phyloP scores from a whole-genome alignment of 2,888 invertebrate genomes.

The Cosmopolites sordidus region DNA sequence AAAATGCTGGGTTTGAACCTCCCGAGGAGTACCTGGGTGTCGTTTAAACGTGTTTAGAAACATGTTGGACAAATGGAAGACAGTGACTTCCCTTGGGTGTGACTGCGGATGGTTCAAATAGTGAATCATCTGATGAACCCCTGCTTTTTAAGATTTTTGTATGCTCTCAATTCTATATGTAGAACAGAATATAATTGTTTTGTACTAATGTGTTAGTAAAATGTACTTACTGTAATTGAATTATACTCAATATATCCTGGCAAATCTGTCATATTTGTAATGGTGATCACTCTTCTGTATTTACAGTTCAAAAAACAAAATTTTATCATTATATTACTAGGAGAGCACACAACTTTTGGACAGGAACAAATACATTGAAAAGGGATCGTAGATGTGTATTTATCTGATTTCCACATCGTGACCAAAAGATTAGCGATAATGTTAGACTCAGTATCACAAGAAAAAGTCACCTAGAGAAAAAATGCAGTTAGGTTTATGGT shows the following conservation, averaged over 20 bases:
- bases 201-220: no score
- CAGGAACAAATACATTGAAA: conserved; percentile 52
- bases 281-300: conserved; percentile 50
- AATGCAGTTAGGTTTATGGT: background rate
- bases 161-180: no score
- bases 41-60: no score
- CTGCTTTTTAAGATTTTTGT: no score
- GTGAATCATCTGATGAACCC: no score
- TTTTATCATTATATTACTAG: conserved; percentile 52
- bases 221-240: conserved; percentile 27
- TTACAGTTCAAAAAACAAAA: conserved; percentile 58
- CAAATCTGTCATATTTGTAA: conserved; percentile 51
- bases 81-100: no score
- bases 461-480: conserved; percentile 53
- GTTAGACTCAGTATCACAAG: conserved; percentile 52
- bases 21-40: no score
- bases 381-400: conserved; percentile 53
- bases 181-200: no score
- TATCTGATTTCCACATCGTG: conserved; percentile 56
- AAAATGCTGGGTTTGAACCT: no score
- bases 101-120: no score
- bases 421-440: conserved; percentile 51
- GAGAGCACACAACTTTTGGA: conserved; percentile 51
- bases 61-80: no score
- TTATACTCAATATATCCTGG: conserved; percentile 48